These are phyloP conservation scores for Hipparchia sbordonii DNA, from an alignment of 2,888 invertebrate genomes.

Conservation along the genomic window DNA sequence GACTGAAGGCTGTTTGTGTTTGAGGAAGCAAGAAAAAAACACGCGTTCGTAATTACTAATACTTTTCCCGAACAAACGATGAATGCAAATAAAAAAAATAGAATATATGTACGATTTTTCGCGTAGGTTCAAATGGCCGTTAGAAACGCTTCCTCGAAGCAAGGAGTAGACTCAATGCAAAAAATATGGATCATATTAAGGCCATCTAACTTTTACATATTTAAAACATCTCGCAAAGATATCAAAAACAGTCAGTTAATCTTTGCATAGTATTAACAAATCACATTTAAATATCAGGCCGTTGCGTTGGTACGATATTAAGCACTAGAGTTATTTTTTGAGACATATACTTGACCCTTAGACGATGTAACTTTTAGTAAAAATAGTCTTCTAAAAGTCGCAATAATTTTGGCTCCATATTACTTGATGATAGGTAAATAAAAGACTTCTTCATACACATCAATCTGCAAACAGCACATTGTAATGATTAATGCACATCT, in stretches of 20 bases:
- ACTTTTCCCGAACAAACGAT: not conserved
- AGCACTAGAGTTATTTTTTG: too few species aligned
- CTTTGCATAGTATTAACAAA: too few species aligned
- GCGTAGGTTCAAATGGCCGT: too few species aligned
- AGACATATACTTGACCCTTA: not conserved
- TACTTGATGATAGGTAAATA: conserved; percentile 16
- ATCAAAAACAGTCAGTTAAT: too few species aligned
- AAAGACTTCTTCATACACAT: conserved; percentile 15
- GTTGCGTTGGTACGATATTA: too few species aligned
- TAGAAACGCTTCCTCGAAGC: too few species aligned
- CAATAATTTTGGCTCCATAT: conserved; percentile 18
- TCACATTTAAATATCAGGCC: too few species aligned
- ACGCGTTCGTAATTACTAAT: not conserved
- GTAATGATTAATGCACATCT: conserved; percentile 7
- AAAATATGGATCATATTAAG: too few species aligned
- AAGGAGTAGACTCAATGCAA: too few species aligned
- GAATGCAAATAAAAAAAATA: not conserved
- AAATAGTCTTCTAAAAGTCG: not conserved
- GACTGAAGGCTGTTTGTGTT: conserved; percentile 40
- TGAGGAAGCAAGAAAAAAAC: conserved; percentile 32
- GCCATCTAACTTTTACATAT: too few species aligned
- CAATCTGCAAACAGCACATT: conserved; percentile 26
- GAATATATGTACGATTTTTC: not conserved
- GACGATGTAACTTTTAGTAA: not conserved
- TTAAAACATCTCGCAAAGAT: too few species aligned